phyloP scores from a whole-genome alignment of 2,113 vertebrate species.

The Pica pica region DNA sequence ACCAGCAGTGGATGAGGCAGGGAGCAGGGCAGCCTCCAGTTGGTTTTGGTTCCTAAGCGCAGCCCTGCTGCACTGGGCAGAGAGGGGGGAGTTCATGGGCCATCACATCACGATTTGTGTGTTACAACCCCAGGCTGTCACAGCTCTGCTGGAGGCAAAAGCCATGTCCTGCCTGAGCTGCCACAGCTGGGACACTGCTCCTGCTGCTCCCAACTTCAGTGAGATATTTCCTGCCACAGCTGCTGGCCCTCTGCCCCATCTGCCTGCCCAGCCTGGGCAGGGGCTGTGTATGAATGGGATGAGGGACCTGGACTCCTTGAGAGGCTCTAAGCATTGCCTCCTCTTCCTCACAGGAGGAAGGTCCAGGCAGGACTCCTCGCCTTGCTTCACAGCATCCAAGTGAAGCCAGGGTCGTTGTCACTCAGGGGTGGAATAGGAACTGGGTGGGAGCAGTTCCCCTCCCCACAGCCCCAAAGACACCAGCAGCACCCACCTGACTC shows the following conservation, averaged over 20 bases:
- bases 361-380: not conserved
- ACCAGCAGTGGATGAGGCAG: accelerated
- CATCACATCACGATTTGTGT: accelerated
- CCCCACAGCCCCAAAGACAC: not conserved
- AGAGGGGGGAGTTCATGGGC: not conserved
- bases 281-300: accelerated
- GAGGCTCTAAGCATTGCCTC: not conserved
- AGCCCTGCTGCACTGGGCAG: not conserved
- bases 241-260: not conserved
- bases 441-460: not conserved
- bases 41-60: not conserved
- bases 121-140: not conserved
- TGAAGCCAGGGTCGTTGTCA: accelerated
- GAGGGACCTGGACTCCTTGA: not conserved
- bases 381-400: accelerated
- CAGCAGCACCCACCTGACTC: not conserved
- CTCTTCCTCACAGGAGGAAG: not conserved
- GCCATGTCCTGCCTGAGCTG: not conserved
- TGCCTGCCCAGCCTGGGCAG: not conserved
- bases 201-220: accelerated
- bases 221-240: not conserved
- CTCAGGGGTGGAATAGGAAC: not conserved
- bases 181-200: accelerated
- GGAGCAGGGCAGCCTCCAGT: not conserved
- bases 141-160: not conserved